Evolutionary conservation across 2,888 invertebrate species (phyloP).

Genomic region (Punctoribates punctum): DNA sequence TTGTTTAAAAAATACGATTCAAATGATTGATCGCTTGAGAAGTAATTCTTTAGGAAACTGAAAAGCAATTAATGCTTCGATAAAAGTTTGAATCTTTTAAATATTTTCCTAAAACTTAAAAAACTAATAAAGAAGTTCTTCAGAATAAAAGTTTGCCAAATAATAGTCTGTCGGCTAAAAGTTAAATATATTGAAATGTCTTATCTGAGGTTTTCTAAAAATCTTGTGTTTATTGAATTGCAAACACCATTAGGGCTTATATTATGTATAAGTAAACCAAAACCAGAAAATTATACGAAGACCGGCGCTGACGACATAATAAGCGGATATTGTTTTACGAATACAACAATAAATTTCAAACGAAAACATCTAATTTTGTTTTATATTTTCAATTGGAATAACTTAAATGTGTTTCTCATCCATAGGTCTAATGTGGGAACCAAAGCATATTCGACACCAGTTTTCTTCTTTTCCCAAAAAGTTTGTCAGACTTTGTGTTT

Average conservation of each 20-base stretch:
- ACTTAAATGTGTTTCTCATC: too few relatives aligned
- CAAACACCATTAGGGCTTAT: too few relatives aligned
- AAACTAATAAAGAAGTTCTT: too few relatives aligned
- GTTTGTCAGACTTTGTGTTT: background rate
- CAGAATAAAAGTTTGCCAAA: too few relatives aligned
- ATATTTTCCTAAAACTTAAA: too few relatives aligned
- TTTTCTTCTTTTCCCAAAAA: background rate
- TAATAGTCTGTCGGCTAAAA: too few relatives aligned
- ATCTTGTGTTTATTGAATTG: too few relatives aligned
- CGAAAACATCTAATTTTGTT: conserved; percentile 22
- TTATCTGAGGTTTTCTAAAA: background rate
- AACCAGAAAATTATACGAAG: conserved; percentile 15
- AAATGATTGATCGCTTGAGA: conserved; percentile 7
- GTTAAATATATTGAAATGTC: background rate
- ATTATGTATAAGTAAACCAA: background rate
- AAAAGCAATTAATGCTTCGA: background rate
- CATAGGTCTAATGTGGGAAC: conserved; percentile 26
- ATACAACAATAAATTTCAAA: background rate
- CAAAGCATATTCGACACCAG: conserved; percentile 6
- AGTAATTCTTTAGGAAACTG: too few relatives aligned
- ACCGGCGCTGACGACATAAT: conserved; percentile 10
- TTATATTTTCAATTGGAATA: background rate
- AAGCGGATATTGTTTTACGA: conserved; percentile 4
- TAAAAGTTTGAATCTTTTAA: background rate
- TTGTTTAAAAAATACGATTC: background rate